Conservation (phyloP, 2,888 invertebrate species). For the Epinotia ramella region DNA sequence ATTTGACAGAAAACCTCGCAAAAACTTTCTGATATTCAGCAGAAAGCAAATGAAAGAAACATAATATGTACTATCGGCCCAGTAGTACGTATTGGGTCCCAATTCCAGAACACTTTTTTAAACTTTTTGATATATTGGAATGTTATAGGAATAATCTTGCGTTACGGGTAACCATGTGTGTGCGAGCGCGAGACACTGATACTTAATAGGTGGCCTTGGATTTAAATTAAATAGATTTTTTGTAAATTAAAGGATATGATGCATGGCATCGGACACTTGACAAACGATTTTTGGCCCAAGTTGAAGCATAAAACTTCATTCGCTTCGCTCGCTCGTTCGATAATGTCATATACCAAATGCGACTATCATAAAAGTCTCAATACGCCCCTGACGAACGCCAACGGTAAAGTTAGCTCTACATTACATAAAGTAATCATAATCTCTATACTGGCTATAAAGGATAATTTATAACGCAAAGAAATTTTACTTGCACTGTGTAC, state of each 20-base stretch:
- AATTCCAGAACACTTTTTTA: background rate
- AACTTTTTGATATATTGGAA: background rate
- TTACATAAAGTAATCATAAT: conserved; percentile 40
- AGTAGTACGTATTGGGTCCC: too few relatives aligned
- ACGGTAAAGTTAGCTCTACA: conserved; percentile 21
- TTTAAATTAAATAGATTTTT: too few relatives aligned
- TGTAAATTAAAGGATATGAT: too few relatives aligned
- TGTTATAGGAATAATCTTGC: background rate
- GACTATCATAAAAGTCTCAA: background rate
- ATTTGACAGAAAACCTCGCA: background rate
- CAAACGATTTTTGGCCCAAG: too few relatives aligned
- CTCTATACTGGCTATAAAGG: conserved; percentile 23
- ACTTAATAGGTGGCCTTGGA: too few relatives aligned
- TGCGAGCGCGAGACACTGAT: background rate
- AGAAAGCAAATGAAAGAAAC: background rate
- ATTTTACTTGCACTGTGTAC: conserved; percentile 31
- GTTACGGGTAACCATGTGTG: background rate
- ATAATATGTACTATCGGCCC: too few relatives aligned
- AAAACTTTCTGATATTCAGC: background rate
- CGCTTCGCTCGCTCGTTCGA: too few relatives aligned
- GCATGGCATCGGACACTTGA: too few relatives aligned
- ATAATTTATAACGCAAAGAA: conserved; percentile 35
- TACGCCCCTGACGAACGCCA: conserved; percentile 1
- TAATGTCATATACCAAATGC: too few relatives aligned
- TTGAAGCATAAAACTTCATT: too few relatives aligned